phyloP scores from a whole-genome alignment of 2,797 vertebrate species.

The Galaxias olidus region DNA sequence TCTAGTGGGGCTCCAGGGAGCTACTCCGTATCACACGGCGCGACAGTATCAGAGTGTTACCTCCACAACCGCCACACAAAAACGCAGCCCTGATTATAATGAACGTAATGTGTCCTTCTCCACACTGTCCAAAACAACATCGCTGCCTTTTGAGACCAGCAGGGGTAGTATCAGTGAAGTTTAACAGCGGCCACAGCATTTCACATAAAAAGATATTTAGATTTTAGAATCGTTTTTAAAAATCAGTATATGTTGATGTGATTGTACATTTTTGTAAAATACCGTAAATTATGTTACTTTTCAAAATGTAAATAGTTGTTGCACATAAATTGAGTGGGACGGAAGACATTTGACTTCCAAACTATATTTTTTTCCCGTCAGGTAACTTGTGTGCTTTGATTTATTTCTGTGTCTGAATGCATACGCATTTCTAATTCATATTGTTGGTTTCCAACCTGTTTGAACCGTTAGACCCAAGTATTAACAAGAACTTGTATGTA shows the following conservation, averaged over 20 bases:
- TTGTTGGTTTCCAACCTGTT: no score
- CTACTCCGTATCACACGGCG: slow-evolving; percentile 10
- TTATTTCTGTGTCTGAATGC: no score
- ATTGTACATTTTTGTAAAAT: background rate
- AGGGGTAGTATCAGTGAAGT: slow-evolving; percentile 37
- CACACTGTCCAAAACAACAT: slow-evolving; percentile 7
- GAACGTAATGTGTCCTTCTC: background rate
- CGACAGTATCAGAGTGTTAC: slow-evolving; percentile 1
- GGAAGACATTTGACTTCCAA: no score
- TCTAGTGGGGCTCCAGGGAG: slow-evolving; percentile 9
- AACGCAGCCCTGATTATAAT: background rate
- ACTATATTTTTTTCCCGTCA: no score
- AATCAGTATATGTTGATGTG: background rate
- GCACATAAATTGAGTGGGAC: no score
- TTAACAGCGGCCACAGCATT: slow-evolving; percentile 24
- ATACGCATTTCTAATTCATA: no score
- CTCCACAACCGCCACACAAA: slow-evolving; percentile 1
- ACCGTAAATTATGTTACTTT: background rate
- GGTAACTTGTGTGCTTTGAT: no score
- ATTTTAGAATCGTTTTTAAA: background rate
- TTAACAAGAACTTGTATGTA: no score
- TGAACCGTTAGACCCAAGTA: no score
- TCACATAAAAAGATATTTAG: background rate
- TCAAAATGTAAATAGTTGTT: background rate
- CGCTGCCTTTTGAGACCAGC: slow-evolving; percentile 23